A percentile compares a stretch with the other conserved stretches of the same genome.
phyloP scores from a whole-genome alignment of 1,140 invertebrate genomes.

The Zaprionus gabonicus region DNA sequence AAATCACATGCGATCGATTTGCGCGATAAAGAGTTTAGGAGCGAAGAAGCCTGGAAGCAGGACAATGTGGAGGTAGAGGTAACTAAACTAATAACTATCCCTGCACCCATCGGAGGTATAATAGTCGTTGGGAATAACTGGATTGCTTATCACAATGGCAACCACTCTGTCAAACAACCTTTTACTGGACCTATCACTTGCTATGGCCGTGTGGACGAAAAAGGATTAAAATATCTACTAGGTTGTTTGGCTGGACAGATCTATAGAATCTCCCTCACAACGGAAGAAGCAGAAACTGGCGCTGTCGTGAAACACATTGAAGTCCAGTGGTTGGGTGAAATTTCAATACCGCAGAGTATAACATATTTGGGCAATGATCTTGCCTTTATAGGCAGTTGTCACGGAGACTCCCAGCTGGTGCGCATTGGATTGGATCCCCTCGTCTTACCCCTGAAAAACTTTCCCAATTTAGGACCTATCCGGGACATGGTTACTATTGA shows the following conservation, averaged over 20 bases:
- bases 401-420: constrained; percentile 98
- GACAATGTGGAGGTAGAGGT: constrained; percentile 99
- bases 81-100: constrained; percentile 97
- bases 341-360: constrained; percentile 98
- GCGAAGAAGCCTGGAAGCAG: constrained; percentile 97
- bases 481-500: constrained; percentile 99
- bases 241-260: constrained; percentile 97
- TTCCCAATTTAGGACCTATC: constrained; percentile 98
- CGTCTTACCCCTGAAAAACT: constrained; percentile 98
- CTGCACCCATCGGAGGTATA: constrained; percentile 95
- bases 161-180: constrained; percentile 94
- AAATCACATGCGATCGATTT: constrained; percentile 98
- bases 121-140: constrained; percentile 99
- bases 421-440: constrained; percentile 95
- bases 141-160: constrained; percentile 98
- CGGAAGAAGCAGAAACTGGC: constrained; percentile 88
- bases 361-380: constrained; percentile 99
- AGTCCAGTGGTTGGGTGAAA: constrained; percentile 96
- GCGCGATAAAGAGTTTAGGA: constrained; percentile 96
- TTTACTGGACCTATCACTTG: constrained; percentile 93
- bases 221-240: constrained; percentile 96
- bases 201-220: constrained; percentile 96
- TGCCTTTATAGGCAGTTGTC: constrained; percentile 97
- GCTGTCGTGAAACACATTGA: constrained; percentile 95
- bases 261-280: constrained; percentile 97